phyloP scores from a whole-genome alignment of 2,797 vertebrate species.

The Tachyglossus aculeatus region DNA sequence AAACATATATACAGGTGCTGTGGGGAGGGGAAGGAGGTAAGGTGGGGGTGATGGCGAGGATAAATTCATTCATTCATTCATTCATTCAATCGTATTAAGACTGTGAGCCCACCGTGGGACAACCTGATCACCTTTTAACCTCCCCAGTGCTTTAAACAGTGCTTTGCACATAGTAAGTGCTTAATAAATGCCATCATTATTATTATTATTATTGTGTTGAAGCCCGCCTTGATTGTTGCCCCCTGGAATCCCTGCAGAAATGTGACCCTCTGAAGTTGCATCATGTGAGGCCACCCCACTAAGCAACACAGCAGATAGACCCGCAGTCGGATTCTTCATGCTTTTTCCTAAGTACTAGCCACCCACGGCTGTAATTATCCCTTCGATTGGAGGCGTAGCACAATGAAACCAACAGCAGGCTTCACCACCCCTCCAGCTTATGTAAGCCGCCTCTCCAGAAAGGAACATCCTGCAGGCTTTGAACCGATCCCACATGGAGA shows the following conservation, averaged over 20 bases:
- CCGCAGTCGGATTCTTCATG: not conserved
- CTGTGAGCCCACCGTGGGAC: too few relatives aligned
- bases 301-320: not conserved
- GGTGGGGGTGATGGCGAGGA: too few relatives aligned
- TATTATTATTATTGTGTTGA: too few relatives aligned
- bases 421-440: not conserved
- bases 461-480: not conserved
- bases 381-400: not conserved
- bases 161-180: too few relatives aligned
- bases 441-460: accelerated
- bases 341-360: not conserved
- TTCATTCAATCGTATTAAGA: too few relatives aligned
- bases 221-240: too few relatives aligned
- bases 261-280: not conserved
- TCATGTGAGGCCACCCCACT: not conserved
- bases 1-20: too few relatives aligned
- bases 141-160: too few relatives aligned
- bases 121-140: too few relatives aligned
- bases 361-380: not conserved
- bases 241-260: not conserved
- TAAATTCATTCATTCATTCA: too few relatives aligned
- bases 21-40: too few relatives aligned
- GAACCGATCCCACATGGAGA: not conserved
- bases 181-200: too few relatives aligned
- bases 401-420: not conserved